A percentile compares a stretch with the other conserved stretches of the same genome.
phyloP scores from a whole-genome alignment of 2,888 invertebrate species.

The Blastobasis adustella region DNA sequence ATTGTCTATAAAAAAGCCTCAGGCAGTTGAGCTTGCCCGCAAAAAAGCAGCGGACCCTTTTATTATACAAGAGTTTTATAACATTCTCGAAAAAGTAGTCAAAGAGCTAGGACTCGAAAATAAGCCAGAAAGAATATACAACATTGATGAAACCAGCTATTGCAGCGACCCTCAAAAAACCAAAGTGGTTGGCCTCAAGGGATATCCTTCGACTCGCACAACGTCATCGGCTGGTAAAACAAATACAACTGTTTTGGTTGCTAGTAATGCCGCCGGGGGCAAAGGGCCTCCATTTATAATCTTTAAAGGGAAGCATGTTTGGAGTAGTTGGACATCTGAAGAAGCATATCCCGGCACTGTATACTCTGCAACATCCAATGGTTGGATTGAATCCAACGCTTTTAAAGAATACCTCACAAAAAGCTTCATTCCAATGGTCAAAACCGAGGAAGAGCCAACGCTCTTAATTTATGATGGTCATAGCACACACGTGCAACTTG shows the following conservation, averaged over 20 bases:
- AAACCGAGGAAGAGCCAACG: slow-evolving; percentile 16
- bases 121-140: neutral
- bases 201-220: neutral
- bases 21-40: slow-evolving; percentile 16
- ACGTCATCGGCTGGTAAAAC: neutral
- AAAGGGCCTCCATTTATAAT: neutral
- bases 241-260: neutral
- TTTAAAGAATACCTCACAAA: slow-evolving; percentile 21
- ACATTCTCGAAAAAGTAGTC: slow-evolving; percentile 1
- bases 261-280: neutral
- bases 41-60: slow-evolving; percentile 17
- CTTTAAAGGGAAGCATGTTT: neutral
- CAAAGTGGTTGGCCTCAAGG: neutral
- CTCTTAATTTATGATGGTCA: slow-evolving; percentile 27
- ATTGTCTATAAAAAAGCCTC: slow-evolving; percentile 17
- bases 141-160: neutral
- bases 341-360: neutral
- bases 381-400: slow-evolving; percentile 8
- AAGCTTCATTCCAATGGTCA: slow-evolving; percentile 12
- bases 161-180: neutral
- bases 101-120: neutral
- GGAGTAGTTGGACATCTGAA: neutral
- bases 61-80: slow-evolving; percentile 17
- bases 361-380: neutral
- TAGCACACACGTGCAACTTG: slow-evolving; percentile 21